A percentile compares a stretch with the other conserved stretches of the same genome.
These are phyloP conservation scores for Simalia tracyae DNA, from an alignment of 2,797 vertebrate species.

Conservation along the genomic window DNA sequence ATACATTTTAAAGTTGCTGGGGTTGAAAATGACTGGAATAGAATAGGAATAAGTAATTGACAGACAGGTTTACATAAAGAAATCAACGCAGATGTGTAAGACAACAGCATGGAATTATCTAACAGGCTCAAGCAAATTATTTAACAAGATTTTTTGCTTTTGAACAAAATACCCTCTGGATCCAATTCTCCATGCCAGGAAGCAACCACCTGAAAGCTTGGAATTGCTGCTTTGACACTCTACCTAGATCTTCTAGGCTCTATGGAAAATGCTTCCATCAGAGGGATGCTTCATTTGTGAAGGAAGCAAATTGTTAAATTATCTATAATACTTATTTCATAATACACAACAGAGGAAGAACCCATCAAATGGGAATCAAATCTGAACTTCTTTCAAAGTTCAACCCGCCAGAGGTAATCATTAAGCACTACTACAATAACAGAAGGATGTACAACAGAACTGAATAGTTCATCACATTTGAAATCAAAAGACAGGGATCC, in stretches of 20 bases:
- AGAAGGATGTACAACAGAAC: slow-evolving; percentile 34
- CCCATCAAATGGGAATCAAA: slow-evolving; percentile 28
- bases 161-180: not conserved
- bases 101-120: not conserved
- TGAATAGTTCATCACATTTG: slow-evolving; percentile 37
- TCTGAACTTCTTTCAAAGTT: slow-evolving; percentile 50
- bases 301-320: not conserved
- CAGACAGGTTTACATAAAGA: not conserved
- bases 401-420: not conserved
- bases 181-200: not conserved
- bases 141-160: not conserved
- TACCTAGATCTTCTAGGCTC: not conserved
- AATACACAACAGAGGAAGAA: not conserved
- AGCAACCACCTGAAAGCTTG: not conserved
- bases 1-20: not conserved
- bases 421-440: not conserved
- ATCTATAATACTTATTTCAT: not conserved
- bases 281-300: not conserved
- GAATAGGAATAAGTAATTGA: slow-evolving; percentile 9
- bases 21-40: not conserved
- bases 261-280: not conserved
- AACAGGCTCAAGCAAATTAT: not conserved
- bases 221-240: not conserved
- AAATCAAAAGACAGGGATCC: slow-evolving; percentile 15
- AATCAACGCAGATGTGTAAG: not conserved